A percentile compares a stretch with the other conserved stretches of the same genome.
phyloP scores from a whole-genome alignment of 2,888 invertebrate genomes.

The Spodoptera picta region DNA sequence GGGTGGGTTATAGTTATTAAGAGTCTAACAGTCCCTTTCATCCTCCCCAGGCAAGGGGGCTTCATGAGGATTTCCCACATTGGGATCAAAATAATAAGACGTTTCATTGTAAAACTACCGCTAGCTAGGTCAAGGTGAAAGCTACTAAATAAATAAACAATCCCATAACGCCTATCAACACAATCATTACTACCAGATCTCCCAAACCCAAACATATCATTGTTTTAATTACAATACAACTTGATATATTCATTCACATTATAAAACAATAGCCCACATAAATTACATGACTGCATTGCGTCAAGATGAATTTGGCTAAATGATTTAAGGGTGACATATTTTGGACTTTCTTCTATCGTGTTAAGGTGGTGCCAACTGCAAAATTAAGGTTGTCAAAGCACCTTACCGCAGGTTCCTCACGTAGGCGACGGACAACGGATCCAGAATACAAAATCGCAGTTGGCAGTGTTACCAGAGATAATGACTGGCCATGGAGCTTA shows the following conservation, averaged over 20 bases:
- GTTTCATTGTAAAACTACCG: too few relatives aligned
- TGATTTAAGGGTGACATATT: constrained; percentile 1
- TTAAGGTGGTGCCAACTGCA: constrained; percentile 29
- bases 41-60: too few relatives aligned
- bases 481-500: constrained; percentile 29
- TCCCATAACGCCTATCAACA: too few relatives aligned
- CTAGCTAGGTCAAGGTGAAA: too few relatives aligned
- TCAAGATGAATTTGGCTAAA: constrained; percentile 27
- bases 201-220: too few relatives aligned
- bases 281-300: constrained; percentile 55
- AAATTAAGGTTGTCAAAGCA: constrained; percentile 33
- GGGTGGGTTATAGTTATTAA: too few relatives aligned
- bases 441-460: constrained; percentile 56
- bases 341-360: constrained; percentile 29
- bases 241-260: constrained; percentile 21
- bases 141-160: too few relatives aligned
- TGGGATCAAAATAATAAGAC: too few relatives aligned
- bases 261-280: constrained; percentile 27
- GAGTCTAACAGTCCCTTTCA: too few relatives aligned
- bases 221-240: constrained; percentile 6
- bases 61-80: too few relatives aligned
- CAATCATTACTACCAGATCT: neutral
- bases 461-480: constrained; percentile 40
- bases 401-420: constrained; percentile 53
- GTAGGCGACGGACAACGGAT: constrained; percentile 50